Percentiles rank a stretch among this genome's conserved stretches.
Evolutionary conservation across 2,888 invertebrate species (phyloP).

Genomic region (Ischnura elegans): DNA sequence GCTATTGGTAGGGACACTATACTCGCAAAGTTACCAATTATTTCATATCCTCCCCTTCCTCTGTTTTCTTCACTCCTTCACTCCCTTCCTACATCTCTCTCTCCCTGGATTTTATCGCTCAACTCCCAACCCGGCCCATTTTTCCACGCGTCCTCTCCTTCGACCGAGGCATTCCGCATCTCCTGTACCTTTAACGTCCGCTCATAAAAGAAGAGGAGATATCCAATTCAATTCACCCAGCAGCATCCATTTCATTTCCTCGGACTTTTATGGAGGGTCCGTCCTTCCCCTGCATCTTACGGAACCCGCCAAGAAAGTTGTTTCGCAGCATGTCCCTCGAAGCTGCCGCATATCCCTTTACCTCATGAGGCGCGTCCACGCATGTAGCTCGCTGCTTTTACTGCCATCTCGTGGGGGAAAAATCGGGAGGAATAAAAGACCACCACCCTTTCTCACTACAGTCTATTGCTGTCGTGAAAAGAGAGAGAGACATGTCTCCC

Average conservation of each 20-base stretch:
- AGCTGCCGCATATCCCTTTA: background rate
- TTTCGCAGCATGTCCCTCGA: constrained; percentile 34
- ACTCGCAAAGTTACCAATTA: background rate
- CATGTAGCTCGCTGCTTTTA: background rate
- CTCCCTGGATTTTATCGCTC: background rate
- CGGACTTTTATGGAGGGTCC: constrained; percentile 51
- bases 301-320: constrained; percentile 32
- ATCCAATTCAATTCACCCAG: constrained; percentile 62
- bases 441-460: background rate
- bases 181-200: constrained; percentile 60
- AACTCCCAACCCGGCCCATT: background rate
- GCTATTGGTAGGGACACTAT: background rate
- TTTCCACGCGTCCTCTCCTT: background rate
- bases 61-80: background rate
- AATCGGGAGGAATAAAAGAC: constrained; percentile 10
- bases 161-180: background rate
- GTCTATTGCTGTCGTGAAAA: constrained; percentile 6
- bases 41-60: background rate
- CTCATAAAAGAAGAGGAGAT: constrained; percentile 64
- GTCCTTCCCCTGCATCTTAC: constrained; percentile 8
- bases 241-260: constrained; percentile 58
- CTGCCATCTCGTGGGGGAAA: background rate
- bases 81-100: background rate
- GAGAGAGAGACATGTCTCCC: background rate
- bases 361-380: constrained; percentile 34